These are phyloP conservation scores for Helarctos malayanus DNA, from an alignment of 2,797 vertebrate species.

Conservation along the genomic window DNA sequence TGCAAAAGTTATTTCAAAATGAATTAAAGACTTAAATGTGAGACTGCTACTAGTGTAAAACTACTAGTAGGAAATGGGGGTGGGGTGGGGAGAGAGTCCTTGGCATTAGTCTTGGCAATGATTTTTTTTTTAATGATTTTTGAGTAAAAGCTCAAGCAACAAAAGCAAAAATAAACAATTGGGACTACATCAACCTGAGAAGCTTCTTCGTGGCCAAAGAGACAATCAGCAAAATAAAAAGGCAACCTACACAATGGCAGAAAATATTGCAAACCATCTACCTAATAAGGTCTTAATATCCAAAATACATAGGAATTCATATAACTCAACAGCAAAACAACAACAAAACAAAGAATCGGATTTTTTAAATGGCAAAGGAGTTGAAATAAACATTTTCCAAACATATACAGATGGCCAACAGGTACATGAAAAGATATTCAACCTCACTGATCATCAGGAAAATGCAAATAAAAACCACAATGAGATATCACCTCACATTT, in stretches of 20 bases:
- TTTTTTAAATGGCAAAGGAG: neutral
- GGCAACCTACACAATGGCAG: neutral
- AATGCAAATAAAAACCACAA: neutral
- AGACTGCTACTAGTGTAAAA: neutral
- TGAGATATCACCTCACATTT: neutral
- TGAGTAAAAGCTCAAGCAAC: neutral
- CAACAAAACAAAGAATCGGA: neutral
- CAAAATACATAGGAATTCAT: neutral
- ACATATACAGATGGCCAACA: neutral
- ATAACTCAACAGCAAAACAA: neutral
- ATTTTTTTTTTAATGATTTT: neutral
- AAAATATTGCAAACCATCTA: neutral
- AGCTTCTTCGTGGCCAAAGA: neutral
- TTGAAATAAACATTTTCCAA: neutral
- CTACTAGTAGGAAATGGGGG: neutral
- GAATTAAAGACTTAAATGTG: neutral
- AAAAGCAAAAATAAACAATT: neutral
- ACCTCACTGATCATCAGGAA: neutral
- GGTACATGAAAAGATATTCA: neutral
- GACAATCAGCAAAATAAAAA: neutral
- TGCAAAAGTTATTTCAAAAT: neutral
- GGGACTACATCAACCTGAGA: neutral
- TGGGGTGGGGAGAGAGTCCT: neutral
- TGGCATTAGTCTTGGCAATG: neutral
- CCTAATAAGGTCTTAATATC: neutral